Percentiles rank a stretch among this genome's conserved stretches.
Conservation (phyloP, 2,113 vertebrate genomes). For the Corydoras maculifer region DNA sequence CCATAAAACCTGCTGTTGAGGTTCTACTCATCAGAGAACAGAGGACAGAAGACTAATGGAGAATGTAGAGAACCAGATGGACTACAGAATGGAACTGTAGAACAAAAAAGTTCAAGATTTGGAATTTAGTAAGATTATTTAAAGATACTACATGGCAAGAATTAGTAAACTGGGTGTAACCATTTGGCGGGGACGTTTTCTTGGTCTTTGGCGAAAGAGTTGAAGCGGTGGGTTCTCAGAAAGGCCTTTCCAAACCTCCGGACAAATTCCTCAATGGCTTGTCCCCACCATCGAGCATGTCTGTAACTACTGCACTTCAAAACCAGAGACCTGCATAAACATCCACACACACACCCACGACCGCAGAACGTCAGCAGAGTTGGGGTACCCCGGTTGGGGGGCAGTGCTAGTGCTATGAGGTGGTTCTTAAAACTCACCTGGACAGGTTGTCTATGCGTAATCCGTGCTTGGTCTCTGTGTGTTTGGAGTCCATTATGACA, state of each 20-base stretch:
- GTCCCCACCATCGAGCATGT: constrained; percentile 94
- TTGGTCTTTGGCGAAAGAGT: constrained; percentile 79
- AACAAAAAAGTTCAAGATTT: too few relatives aligned
- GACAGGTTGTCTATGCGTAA: constrained; percentile 89
- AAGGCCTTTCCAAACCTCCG: constrained; percentile 77
- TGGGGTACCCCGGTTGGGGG: too few relatives aligned
- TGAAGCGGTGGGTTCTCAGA: constrained; percentile 83
- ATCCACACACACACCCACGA: constrained; percentile 1
- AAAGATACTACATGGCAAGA: too few relatives aligned
- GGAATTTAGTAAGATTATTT: too few relatives aligned
- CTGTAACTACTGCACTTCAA: constrained; percentile 90
- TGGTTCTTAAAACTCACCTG: constrained; percentile 46
- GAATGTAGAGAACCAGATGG: too few relatives aligned
- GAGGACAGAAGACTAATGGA: too few relatives aligned
- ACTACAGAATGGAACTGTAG: too few relatives aligned
- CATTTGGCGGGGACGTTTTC: constrained; percentile 81
- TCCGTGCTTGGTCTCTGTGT: constrained; percentile 89
- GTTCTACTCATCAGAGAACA: too few relatives aligned
- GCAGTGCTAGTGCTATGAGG: too few relatives aligned
- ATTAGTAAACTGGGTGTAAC: constrained; percentile 54
- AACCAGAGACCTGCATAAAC: constrained; percentile 73
- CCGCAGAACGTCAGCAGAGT: not conserved
- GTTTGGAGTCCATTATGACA: constrained; percentile 89
- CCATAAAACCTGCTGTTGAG: too few relatives aligned
- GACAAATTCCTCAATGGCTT: constrained; percentile 84